These are phyloP conservation scores for Naja naja DNA, from an alignment of 2,113 vertebrate species.

Conservation along the genomic window DNA sequence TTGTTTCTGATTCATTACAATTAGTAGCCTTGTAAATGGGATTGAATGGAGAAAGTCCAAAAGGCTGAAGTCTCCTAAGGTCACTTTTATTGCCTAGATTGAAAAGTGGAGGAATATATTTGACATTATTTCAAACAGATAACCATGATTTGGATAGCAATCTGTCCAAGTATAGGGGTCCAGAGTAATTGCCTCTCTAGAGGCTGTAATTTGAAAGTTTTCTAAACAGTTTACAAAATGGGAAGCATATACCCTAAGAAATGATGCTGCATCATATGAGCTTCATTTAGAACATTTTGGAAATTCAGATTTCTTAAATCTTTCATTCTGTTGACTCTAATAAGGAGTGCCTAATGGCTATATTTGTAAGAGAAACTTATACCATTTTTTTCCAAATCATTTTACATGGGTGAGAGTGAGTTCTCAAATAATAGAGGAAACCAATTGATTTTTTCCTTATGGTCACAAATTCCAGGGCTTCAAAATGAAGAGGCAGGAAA, in stretches of 20 bases:
- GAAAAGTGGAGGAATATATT: background rate
- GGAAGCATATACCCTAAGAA: background rate
- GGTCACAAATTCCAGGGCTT: slow-evolving; percentile 28
- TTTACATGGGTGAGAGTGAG: background rate
- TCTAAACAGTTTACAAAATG: background rate
- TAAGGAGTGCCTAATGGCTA: background rate
- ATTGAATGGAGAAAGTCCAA: background rate
- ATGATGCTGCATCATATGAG: background rate
- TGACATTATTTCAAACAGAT: background rate
- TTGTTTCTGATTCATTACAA: background rate
- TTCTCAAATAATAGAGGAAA: slow-evolving; percentile 28
- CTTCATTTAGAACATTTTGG: background rate
- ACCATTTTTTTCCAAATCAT: slow-evolving; percentile 8
- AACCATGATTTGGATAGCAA: background rate
- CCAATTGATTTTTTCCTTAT: slow-evolving; percentile 8
- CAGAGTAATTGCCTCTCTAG: background rate
- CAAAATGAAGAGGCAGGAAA: slow-evolving; percentile 43
- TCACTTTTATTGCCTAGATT: background rate
- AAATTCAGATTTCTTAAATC: background rate
- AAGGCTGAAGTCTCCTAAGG: background rate
- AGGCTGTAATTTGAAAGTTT: background rate
- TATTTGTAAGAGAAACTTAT: background rate
- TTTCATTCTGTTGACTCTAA: background rate
- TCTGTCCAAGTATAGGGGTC: background rate
- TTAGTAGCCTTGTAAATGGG: background rate